phyloP scores from a whole-genome alignment of 2,888 invertebrate species.

The Adelphocoris suturalis region DNA sequence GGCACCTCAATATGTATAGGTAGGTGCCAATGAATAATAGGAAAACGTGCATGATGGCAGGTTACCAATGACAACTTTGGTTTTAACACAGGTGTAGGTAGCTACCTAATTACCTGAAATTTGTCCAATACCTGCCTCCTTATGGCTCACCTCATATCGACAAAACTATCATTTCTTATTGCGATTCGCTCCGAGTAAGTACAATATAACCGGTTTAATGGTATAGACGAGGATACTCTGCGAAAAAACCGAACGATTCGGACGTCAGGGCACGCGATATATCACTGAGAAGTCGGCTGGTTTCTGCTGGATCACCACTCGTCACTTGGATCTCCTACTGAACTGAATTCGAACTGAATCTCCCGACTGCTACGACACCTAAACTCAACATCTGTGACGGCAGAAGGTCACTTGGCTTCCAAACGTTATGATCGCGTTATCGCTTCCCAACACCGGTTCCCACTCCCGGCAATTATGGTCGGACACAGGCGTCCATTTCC shows the following conservation, averaged over 20 bases:
- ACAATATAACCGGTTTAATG: neutral
- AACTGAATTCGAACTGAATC: slow-evolving; percentile 7
- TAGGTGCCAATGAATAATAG: too few relatives aligned
- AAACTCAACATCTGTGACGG: neutral
- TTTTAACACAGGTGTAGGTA: too few relatives aligned
- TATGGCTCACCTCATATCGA: neutral
- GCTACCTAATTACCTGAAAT: too few relatives aligned
- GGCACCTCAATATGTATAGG: too few relatives aligned
- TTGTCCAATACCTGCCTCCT: neutral
- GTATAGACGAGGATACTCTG: neutral
- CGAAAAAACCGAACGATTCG: neutral
- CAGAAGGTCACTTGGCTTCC: neutral
- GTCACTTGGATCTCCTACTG: neutral
- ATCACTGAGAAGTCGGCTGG: neutral
- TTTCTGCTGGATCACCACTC: neutral
- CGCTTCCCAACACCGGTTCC: neutral
- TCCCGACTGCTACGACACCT: neutral
- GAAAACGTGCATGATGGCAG: too few relatives aligned
- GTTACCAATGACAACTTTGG: too few relatives aligned
- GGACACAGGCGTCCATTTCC: too few relatives aligned
- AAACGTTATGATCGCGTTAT: neutral
- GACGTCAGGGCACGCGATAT: neutral
- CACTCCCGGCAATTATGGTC: neutral
- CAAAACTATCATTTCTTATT: too few relatives aligned
- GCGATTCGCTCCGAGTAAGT: too few relatives aligned